Evolutionary conservation across 2,888 invertebrate genomes (phyloP), one percentile per base, ranked within the genome.

Genomic region (Papilio elwesi): DNA sequence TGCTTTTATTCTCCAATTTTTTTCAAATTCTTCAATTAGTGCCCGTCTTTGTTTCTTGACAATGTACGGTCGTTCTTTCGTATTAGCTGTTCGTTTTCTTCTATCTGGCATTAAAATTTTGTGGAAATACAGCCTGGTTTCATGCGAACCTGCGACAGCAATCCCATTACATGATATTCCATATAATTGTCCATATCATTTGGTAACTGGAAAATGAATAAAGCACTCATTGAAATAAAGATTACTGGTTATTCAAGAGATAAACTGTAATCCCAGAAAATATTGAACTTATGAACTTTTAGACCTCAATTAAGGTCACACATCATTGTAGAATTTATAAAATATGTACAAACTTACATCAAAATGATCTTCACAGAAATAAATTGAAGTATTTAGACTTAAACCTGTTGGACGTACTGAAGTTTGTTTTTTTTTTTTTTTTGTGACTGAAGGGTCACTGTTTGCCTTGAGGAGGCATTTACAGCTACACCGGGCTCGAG

Each of bases 171-270:
- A 74, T 73, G 70, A 73, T 80, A 79, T 43, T 78, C 51, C 69
- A 77, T 76, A 55, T 77, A 79, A 57, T 80, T 80, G 26, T 66
- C 73, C 78, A 79, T 79, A 68, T 78, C 76, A 38, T 76, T 78
- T 55, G 76, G 76, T 38, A 79, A 66, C 79, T 80, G 69, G 13
- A 79, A 78, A 43, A 68, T 47, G 26, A 73, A 47, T 53, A 64
- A 68, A 55, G 38, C 59, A 59, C 26, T 59, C 59, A 11, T 59
- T 38, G 52, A 52, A 52, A 52, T 52, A 57, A 69, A 52, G 52
- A 52, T 52, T 52, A 52, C 52, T 52, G 52, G 52, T 52, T 52
- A 52, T 52, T 52, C 52, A 52, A 52, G 8, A 52, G 52, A 57
- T 57, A 57, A 57, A 57, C 36, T 26, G 57, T 16, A 57, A 57